These are phyloP conservation scores for Aramus guarauna DNA, from an alignment of 2,113 vertebrate genomes.

Conservation along the genomic window DNA sequence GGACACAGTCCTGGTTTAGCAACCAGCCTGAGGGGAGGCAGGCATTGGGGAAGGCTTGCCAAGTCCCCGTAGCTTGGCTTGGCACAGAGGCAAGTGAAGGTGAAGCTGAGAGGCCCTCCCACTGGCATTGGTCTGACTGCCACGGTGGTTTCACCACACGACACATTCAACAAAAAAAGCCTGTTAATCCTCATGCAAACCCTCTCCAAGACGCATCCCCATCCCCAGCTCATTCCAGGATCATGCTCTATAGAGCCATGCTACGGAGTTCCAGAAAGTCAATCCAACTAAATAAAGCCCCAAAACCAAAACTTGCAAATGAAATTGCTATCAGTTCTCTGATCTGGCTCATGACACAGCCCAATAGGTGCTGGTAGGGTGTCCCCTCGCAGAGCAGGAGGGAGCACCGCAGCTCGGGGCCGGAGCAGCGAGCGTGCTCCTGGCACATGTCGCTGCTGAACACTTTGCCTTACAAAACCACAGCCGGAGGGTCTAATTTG, in stretches of 20 bases:
- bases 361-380: rapidly evolving
- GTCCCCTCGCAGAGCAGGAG: not conserved
- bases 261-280: not conserved
- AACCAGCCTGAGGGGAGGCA: not conserved
- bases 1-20: not conserved
- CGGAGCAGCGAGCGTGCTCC: not conserved
- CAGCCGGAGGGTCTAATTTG: not conserved
- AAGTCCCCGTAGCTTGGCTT: not conserved
- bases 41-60: not conserved
- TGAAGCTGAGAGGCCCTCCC: not conserved
- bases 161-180: not conserved
- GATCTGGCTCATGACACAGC: rapidly evolving
- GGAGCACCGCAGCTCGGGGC: not conserved
- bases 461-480: not conserved
- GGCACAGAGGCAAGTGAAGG: not conserved
- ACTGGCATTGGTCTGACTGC: not conserved
- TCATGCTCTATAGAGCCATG: rapidly evolving
- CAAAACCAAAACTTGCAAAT: not conserved
- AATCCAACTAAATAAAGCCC: not conserved
- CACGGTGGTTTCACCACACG: not conserved
- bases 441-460: not conserved
- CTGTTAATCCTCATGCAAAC: not conserved
- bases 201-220: not conserved
- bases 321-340: not conserved
- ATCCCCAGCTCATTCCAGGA: not conserved